Evolutionary conservation across 2,797 vertebrate genomes (phyloP), one percentile per base, ranked within the genome.

Genomic region (Eupleurogrammus muticus): DNA sequence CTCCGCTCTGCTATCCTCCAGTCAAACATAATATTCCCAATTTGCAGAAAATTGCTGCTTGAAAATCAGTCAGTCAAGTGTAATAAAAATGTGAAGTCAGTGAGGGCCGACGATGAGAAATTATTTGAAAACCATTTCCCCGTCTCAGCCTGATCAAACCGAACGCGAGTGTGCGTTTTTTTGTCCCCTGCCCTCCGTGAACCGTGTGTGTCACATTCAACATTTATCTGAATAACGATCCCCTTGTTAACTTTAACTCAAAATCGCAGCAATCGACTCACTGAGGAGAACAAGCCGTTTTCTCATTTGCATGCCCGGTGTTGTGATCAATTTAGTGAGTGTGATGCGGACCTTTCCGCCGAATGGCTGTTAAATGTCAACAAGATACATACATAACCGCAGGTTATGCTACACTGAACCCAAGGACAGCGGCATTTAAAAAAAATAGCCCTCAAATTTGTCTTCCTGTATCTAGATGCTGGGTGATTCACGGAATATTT

Each of bases 351-450:
- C 49, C 46, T 59, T 71, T 69, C 57, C 69, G 50, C 42, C 68
- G 53, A 81, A 55, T 53, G 70, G 73, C 62, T 14, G 50, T 59
- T 61, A 86, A 84, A 89, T 87, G 81, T 83, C 81, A 87, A 65
- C 20, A 42, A 23, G 42, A 51, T 28, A 36, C 40, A 53, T 50
- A 64, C 3, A 17, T 12, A 19, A 46, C 23, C 69, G 21, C 56
- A 24, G 38, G 77, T 68, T 63, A 82, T 58, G 68, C 68, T 28
- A 19, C 53, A 53, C 12, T 46, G 57, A 70, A 76, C 46, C 70
- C 46, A 66, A 51, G 66, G 14, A 57, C 61, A 59, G 50, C 14
- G 20, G 20, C 40, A 58, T 3, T 28, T 57, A 34, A 46, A 32
- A 36, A 53, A 52, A 4, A 14, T 1, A 20, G 1, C 42, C 13